Percentiles rank a stretch among this genome's conserved stretches.
Conservation (phyloP, 35 echinoderm and acorn worm genomes). For the Lytechinus variegatus region DNA sequence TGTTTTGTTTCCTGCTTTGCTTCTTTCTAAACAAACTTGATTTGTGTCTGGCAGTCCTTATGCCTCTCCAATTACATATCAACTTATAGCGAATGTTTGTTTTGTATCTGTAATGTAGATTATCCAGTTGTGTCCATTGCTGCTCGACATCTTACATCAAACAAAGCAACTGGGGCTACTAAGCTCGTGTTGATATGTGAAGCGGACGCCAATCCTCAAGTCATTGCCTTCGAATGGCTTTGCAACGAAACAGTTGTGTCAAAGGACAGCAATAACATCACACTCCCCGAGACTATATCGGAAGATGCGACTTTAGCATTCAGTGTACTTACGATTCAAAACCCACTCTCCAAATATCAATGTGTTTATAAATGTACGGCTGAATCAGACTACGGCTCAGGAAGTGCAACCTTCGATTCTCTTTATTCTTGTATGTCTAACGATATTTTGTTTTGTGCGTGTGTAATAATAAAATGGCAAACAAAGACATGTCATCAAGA, state of each 20-base stretch:
- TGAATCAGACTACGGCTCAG: not conserved
- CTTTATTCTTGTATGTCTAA: not conserved
- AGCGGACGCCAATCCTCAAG: not conserved
- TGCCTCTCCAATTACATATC: too few species aligned
- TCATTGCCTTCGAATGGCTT: not conserved
- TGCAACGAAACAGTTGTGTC: not conserved
- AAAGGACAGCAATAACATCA: not conserved
- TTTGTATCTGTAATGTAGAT: not conserved
- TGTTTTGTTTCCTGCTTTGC: too few species aligned
- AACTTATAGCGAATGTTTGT: too few species aligned
- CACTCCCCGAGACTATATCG: not conserved
- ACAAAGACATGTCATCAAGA: too few species aligned
- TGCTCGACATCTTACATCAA: not conserved
- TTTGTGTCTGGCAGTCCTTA: too few species aligned
- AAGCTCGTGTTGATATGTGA: not conserved
- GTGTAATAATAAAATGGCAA: too few species aligned
- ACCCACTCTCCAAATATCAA: not conserved
- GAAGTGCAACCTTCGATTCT: not conserved
- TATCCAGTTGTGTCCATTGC: not conserved
- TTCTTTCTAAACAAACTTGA: too few species aligned
- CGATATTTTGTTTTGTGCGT: too few species aligned
- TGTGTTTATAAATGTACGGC: not conserved
- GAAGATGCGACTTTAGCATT: not conserved
- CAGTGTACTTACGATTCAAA: not conserved
- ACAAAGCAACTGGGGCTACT: not conserved